Percentiles rank a stretch among this genome's conserved stretches.
phyloP scores from a whole-genome alignment of 2,113 vertebrate genomes.

The Struthidea cinerea region DNA sequence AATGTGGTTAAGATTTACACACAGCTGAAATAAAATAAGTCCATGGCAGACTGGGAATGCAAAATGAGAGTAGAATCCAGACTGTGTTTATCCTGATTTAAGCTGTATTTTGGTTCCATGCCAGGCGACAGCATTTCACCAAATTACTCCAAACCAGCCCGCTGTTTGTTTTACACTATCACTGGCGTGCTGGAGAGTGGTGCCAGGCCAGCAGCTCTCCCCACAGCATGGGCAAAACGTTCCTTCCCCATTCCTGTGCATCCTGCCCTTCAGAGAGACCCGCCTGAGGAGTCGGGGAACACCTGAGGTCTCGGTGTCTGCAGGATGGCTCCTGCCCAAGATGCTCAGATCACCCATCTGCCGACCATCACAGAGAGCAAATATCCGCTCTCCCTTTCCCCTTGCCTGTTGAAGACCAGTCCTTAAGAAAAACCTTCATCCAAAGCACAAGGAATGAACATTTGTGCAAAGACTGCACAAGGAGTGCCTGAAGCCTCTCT shows the following conservation, averaged over 20 bases:
- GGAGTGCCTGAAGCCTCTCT: neutral
- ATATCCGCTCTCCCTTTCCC: neutral
- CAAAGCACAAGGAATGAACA: neutral
- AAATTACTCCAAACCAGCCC: slow-evolving; percentile 40
- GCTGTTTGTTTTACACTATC: slow-evolving; percentile 39
- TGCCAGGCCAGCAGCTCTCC: neutral
- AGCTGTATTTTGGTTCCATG: slow-evolving; percentile 28
- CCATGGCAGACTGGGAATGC: slow-evolving; percentile 17
- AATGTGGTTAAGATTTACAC: neutral
- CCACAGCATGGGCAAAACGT: neutral
- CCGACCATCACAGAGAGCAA: neutral
- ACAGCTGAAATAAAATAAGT: slow-evolving; percentile 8
- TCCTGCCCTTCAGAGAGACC: neutral
- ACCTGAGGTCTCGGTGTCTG: neutral
- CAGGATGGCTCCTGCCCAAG: neutral
- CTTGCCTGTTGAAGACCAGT: neutral
- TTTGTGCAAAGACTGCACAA: neutral
- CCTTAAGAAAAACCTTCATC: neutral
- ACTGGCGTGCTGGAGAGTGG: neutral
- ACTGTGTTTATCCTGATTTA: slow-evolving; percentile 66
- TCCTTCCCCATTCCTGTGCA: rapidly evolving
- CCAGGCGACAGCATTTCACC: slow-evolving; percentile 45
- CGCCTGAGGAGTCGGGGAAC: rapidly evolving
- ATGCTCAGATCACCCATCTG: neutral
- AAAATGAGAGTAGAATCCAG: slow-evolving; percentile 47